phyloP scores from a whole-genome alignment of 1,140 invertebrate genomes.

The Theocolax elegans region DNA sequence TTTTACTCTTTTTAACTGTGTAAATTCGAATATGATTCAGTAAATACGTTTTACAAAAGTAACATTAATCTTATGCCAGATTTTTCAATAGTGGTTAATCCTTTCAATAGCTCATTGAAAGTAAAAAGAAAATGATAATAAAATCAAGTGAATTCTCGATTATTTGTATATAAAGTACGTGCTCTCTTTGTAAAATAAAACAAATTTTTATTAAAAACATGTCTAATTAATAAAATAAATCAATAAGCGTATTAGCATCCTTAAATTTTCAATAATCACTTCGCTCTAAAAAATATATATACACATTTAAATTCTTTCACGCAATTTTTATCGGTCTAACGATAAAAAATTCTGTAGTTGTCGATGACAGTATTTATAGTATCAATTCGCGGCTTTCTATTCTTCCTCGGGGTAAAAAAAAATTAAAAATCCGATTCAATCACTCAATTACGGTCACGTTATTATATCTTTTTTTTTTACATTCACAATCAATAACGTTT shows the following conservation, averaged over 20 bases:
- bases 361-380: background rate
- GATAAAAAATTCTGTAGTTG: background rate
- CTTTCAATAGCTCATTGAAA: no score
- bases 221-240: no score
- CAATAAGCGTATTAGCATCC: no score
- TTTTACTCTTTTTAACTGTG: no score
- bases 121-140: background rate
- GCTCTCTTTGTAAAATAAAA: background rate
- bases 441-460: background rate
- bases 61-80: no score
- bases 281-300: background rate
- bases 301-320: background rate
- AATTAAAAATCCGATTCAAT: no score
- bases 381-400: background rate
- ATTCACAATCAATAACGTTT: constrained; percentile 2
- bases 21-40: background rate
- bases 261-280: no score
- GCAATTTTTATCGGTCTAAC: background rate
- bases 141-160: background rate
- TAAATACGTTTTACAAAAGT: no score
- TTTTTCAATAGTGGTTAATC: no score
- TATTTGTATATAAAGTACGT: background rate
- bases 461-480: no score
- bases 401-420: no score
- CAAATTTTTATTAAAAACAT: background rate